Conservation (phyloP, 2,113 vertebrate genomes). For the Tichodroma muraria region DNA sequence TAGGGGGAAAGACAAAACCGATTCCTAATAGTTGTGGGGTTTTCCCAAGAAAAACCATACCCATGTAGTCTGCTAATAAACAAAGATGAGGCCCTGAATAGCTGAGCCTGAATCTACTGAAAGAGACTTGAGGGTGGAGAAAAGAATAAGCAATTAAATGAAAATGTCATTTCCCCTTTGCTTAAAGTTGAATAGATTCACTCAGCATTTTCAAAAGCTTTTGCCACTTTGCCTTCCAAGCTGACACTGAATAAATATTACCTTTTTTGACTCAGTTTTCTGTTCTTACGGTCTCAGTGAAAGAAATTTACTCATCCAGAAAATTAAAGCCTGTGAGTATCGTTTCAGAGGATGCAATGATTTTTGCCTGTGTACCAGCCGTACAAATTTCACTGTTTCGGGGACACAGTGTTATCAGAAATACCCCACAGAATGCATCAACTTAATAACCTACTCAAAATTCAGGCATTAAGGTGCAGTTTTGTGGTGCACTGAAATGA, state of each 20-base stretch:
- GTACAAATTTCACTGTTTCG: not conserved
- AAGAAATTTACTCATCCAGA: conserved; percentile 41
- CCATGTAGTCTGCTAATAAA: not conserved
- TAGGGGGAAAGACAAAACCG: not conserved
- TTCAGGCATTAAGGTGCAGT: not conserved
- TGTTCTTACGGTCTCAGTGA: not conserved
- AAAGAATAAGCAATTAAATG: not conserved
- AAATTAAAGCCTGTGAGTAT: conserved; percentile 31
- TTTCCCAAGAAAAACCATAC: not conserved
- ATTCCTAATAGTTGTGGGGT: not conserved
- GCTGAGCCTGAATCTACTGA: not conserved
- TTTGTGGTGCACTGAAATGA: not conserved
- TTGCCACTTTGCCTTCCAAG: not conserved
- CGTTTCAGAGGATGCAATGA: not conserved
- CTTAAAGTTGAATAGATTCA: not conserved
- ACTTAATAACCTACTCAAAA: not conserved
- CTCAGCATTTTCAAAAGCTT: not conserved
- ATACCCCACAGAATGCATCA: not conserved
- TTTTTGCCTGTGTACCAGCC: not conserved
- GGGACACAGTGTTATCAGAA: not conserved
- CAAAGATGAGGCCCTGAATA: not conserved
- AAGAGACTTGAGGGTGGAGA: not conserved
- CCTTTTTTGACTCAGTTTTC: conserved; percentile 7
- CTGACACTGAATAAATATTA: conserved; percentile 33
- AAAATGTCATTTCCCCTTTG: not conserved